Base-by-base conservation (phyloP, 2,888 invertebrate genomes). In the Parnassius smintheus region DNA sequence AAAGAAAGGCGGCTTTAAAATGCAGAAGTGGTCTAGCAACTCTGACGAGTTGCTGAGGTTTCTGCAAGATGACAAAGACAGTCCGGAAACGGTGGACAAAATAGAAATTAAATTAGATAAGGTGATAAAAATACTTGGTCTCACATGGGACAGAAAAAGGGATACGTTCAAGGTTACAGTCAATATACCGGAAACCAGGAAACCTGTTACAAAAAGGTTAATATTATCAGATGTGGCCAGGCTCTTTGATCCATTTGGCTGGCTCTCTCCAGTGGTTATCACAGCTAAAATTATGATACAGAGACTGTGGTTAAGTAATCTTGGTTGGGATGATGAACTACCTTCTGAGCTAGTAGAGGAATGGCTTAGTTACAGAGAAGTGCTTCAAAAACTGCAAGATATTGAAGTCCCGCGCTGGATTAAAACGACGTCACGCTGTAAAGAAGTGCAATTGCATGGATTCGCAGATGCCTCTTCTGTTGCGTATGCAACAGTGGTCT, bases 201-300 rank as follows among this genome's bases (percentile, higher is more conserved):
- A n/a, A n/a, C n/a, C n/a, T n/a, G n/a, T n/a, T n/a, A n/a, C n/a
- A n/a, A n/a, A n/a, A n/a, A n/a, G n/a, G n/a, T n/a, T n/a, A n/a
- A n/a, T n/a, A n/a, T n/a, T n/a, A n/a, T n/a, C n/a, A n/a, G n/a
- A n/a, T n/a, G n/a, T n/a, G n/a, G n/a, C n/a, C n/a, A n/a, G 61
- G 52, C 56, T 61, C 4, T 71, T 66, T 51, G 70, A 72, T 50
- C 69, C 69, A 13, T 62, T 69, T 25, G 71, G 69, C 9, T 71
- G 68, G 66, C n/a, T 68, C n/a, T 56, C 64, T 11, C 69, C 66
- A 13, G 55, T 66, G n/a, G 52, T 67, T 1, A 61, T 66, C 4
- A 65, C 62, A 13, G 62, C 67, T 7, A 70, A 70, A 49, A 60
- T 70, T 1, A 53, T 70, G 42, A 68, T 68, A 10, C 68, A 68